A percentile compares a stretch with the other conserved stretches of the same genome.
Evolutionary conservation across 1,140 invertebrate species (phyloP).

Genomic region (Panulirus ornatus): DNA sequence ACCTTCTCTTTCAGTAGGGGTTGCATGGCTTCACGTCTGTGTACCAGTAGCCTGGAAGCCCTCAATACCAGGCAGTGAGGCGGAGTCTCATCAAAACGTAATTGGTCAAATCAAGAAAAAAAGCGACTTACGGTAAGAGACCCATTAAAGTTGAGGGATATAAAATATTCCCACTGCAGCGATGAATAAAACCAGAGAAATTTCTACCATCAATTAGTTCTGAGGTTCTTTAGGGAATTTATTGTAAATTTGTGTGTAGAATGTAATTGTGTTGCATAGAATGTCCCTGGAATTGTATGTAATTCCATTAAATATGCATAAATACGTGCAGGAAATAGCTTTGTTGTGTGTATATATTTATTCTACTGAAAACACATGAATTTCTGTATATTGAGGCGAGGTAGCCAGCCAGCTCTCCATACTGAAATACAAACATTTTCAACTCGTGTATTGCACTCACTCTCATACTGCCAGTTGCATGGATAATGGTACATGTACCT

Average conservation of each 20-base stretch:
- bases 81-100: background rate
- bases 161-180: background rate
- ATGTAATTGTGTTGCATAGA: too few relatives aligned
- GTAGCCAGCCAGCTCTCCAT: too few relatives aligned
- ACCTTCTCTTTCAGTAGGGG: background rate
- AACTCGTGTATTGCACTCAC: too few relatives aligned
- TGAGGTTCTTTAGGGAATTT: background rate
- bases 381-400: too few relatives aligned
- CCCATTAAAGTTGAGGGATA: constrained; percentile 1
- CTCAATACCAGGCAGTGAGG: background rate
- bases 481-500: too few relatives aligned
- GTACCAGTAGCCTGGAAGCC: background rate
- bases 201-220: background rate
- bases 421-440: too few relatives aligned
- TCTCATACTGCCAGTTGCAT: too few relatives aligned
- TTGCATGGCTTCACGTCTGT: background rate
- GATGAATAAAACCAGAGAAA: background rate
- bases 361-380: too few relatives aligned
- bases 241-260: too few relatives aligned
- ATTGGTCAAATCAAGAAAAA: constrained; percentile 13
- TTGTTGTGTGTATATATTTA: too few relatives aligned
- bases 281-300: too few relatives aligned
- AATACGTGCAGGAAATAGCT: too few relatives aligned
- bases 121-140: background rate
- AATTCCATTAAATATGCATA: background rate